These are phyloP conservation scores for Falco concolor DNA, from an alignment of 2,797 vertebrate genomes.

Conservation along the genomic window DNA sequence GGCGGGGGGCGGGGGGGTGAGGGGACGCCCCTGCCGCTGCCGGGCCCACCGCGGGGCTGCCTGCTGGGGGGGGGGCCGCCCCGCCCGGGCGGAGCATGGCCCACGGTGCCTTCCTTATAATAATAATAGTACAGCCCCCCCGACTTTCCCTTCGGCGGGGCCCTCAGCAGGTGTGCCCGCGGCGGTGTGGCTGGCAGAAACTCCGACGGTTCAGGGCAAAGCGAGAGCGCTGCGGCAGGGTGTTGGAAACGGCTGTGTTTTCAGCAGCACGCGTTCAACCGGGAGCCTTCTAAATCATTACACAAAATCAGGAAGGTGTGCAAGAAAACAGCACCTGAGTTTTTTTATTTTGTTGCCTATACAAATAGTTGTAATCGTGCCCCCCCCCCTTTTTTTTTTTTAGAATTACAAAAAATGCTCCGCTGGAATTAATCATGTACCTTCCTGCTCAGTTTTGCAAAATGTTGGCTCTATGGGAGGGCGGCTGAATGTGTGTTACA, in stretches of 20 bases:
- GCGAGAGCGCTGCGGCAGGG: fast-evolving
- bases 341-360: fast-evolving
- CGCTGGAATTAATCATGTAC: fast-evolving
- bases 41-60: neutral
- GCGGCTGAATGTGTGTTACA: fast-evolving
- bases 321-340: fast-evolving
- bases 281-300: fast-evolving
- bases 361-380: fast-evolving
- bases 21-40: neutral
- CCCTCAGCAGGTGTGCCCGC: fast-evolving
- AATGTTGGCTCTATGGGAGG: fast-evolving
- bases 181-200: neutral
- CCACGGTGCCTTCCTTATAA: fast-evolving
- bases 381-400: neutral
- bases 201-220: neutral
- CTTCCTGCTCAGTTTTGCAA: neutral
- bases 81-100: neutral
- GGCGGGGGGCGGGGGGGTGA: neutral
- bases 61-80: neutral
- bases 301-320: fast-evolving
- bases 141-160: fast-evolving
- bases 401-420: too few relatives aligned
- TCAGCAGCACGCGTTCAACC: fast-evolving
- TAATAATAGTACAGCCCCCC: fast-evolving
- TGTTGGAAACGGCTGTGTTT: fast-evolving